Base-by-base conservation (phyloP, 2,797 vertebrate genomes). In the Lindbergichthys nudifrons region DNA sequence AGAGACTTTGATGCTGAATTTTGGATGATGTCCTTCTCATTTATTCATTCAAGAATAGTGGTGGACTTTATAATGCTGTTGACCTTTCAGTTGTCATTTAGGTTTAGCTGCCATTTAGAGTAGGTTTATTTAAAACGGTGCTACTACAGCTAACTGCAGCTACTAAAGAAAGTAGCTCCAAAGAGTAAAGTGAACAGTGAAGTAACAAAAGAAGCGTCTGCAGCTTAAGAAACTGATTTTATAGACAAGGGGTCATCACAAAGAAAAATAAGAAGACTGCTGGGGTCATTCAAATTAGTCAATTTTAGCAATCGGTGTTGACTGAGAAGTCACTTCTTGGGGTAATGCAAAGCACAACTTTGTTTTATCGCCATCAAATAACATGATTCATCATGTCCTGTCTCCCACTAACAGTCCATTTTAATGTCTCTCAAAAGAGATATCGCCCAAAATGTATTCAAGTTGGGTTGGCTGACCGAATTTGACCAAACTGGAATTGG, bases 1-100 rank as follows among this genome's bases (percentile, higher is more conserved):
- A 75, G 1, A 81, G 50, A 64, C 4, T 75, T 75, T 67, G 42
- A 69, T 83, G 65, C 73, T 76, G 72, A 46, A 80, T 85, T 81
- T 78, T 61, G 53, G 73, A 86, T 87, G 10, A 81, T 36, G 23
- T 36, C 62, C 39, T 42, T 16, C 12, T 48, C 50, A 80, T 79
- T 65, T 58, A 80, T 79, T 76, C 59, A 71, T 75, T 87, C 0
- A 80, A 46, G 81, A 51, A 54, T 62, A 19, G 19, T 50, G 48
- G 3, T 45, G 39, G 51, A 39, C 46, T 68, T 70, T 68, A 77
- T 59, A 16, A 80, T 72, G 54, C 36, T 47, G 51, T 75, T 73
- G 7, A 39, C 75, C 15, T 60, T 5, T 72, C 58, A 45, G 11
- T 77, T 80, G 63, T 65, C 10, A 50, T 76, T 67, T 67, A n/a